Evolutionary conservation across 2,113 vertebrate genomes (phyloP), one percentile per base, ranked within the genome.

Genomic region (Malurus melanocephalus): DNA sequence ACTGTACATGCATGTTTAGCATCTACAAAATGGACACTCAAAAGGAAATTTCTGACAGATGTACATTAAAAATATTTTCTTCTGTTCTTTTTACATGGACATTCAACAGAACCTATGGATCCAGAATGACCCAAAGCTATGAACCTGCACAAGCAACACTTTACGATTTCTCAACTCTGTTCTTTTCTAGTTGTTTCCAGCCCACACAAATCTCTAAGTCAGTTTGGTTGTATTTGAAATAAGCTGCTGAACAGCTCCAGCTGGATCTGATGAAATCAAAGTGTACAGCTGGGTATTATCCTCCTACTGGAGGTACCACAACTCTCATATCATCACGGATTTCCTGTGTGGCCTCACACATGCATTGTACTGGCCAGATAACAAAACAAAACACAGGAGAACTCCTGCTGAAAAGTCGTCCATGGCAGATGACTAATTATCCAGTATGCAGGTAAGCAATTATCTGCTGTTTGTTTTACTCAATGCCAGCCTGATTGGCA

Each of bases 201-300:
- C 90, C 85, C 90, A 92, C 80, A 16, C 61, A 28, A 49, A 86
- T 30, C 46, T 83, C 66, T 80, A 92, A 65, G 28, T 94, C 61
- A 27, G 38, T 88, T 67, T 93, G 85, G 73, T 48, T 45, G 40
- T 23, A 65, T n/a, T 88, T 51, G 42, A 90, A 83, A 57, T 27
- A 95, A 94, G 85, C 65, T 75, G 89, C 52, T 80, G 68, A 95
- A 93, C 91, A 94, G 80, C 88, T 91, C 93, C 35, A 85, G 61
- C 91, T 83, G 73, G 80, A 78, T 94, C 90, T 94, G 92, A 92
- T 88, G 77, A 89, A 94, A 95, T 89, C 8, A 2, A 7, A 52
- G 43, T 26, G 42, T 80, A 59, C 48, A 82, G 65, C 32, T 59
- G 43, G 74, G 52, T 85, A 91, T 93, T 95, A 92, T 89, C 88